Evolutionary conservation across 2,797 vertebrate genomes (phyloP).

Genomic region (Triplophysa bombifrons): DNA sequence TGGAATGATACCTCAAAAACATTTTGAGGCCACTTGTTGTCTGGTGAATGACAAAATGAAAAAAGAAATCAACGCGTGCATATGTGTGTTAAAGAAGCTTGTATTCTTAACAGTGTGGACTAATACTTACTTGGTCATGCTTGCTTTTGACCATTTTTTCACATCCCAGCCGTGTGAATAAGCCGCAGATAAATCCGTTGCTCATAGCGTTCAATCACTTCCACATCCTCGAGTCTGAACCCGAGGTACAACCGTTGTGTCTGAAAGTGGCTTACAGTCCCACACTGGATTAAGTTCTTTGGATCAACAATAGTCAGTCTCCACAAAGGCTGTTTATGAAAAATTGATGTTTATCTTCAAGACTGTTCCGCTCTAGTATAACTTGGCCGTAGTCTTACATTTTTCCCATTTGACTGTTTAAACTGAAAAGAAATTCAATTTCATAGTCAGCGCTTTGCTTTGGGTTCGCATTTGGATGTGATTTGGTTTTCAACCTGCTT

Average conservation of each 20-base stretch:
- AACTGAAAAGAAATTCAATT: constrained; percentile 13
- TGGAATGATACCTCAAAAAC: neutral
- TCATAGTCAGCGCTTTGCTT: constrained; percentile 4
- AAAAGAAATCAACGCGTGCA: neutral
- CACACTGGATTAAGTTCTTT: constrained; percentile 19
- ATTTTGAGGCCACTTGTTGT: neutral
- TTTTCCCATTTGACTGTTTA: constrained; percentile 2
- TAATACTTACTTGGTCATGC: neutral
- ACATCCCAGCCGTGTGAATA: neutral
- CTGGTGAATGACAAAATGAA: neutral
- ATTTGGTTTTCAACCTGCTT: constrained; percentile 7
- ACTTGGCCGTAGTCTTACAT: neutral
- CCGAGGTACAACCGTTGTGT: neutral
- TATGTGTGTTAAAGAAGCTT: neutral
- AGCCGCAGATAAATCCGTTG: neutral
- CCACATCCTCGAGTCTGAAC: neutral
- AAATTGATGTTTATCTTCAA: constrained; percentile 20
- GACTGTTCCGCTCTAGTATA: constrained; percentile 4
- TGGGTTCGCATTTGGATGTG: constrained; percentile 20
- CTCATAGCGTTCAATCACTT: neutral
- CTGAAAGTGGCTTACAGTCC: constrained; percentile 37
- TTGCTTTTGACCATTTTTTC: neutral
- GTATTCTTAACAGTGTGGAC: too few relatives aligned
- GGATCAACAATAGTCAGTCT: constrained; percentile 15
- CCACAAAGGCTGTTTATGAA: constrained; percentile 1